Conservation (phyloP, 2,113 vertebrate genomes). For the Talpa occidentalis region DNA sequence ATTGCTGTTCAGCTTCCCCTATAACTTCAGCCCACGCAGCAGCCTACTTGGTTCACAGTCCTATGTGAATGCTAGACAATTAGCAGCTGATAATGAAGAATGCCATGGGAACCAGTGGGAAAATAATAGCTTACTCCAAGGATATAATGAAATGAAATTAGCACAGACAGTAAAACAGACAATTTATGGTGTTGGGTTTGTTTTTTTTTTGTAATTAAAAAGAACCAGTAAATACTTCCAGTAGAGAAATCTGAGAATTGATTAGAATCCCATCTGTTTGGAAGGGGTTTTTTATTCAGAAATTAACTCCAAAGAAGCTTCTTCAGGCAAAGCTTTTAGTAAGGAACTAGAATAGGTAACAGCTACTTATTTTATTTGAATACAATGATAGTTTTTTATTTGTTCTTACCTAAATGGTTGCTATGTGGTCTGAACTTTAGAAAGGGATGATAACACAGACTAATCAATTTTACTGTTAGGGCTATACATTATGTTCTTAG, state of each 20-base stretch:
- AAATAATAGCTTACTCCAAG: slow-evolving; percentile 89
- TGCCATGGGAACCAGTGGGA: slow-evolving; percentile 87
- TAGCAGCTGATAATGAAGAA: slow-evolving; percentile 88
- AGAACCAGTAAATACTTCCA: slow-evolving; percentile 85
- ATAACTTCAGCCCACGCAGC: slow-evolving; percentile 86
- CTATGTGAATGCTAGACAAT: slow-evolving; percentile 86
- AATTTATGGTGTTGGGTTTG: slow-evolving; percentile 81
- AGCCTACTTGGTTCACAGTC: slow-evolving; percentile 86
- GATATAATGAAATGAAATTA: slow-evolving; percentile 89
- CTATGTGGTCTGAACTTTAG: not conserved
- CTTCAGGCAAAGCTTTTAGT: not conserved
- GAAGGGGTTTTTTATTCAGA: slow-evolving; percentile 70
- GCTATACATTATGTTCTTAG: not conserved
- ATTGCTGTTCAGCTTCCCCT: slow-evolving; percentile 81
- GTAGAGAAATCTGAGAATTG: slow-evolving; percentile 81
- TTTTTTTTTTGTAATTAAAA: slow-evolving; percentile 82
- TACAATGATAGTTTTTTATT: slow-evolving; percentile 36
- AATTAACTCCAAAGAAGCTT: slow-evolving; percentile 69
- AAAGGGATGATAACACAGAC: not conserved
- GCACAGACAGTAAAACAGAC: slow-evolving; percentile 89
- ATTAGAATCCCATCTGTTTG: slow-evolving; percentile 79
- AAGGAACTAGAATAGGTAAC: slow-evolving; percentile 23
- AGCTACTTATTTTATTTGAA: slow-evolving; percentile 23
- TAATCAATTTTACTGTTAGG: not conserved
- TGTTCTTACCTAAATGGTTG: slow-evolving; percentile 15